phyloP scores from a whole-genome alignment of 2,888 invertebrate species.

The Ophioninae sp. region DNA sequence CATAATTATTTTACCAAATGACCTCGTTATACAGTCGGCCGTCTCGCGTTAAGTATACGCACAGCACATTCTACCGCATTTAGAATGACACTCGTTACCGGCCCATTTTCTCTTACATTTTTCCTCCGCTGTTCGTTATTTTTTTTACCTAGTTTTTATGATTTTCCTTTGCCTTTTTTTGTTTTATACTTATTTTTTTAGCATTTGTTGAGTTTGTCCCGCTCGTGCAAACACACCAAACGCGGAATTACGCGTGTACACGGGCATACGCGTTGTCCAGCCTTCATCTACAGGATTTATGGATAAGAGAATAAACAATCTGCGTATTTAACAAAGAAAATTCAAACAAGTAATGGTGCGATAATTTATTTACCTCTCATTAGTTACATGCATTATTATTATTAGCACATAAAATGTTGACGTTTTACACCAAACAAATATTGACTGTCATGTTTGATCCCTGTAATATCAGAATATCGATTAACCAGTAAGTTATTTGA shows the following conservation, averaged over 20 bases:
- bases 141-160: neutral
- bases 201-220: neutral
- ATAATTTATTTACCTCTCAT: neutral
- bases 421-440: no score
- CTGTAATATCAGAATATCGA: no score
- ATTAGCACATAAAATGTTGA: neutral
- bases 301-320: neutral
- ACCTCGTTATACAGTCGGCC: conserved; percentile 44
- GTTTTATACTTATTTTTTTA: conserved; percentile 23
- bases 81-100: conserved; percentile 36
- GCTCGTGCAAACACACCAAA: neutral
- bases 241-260: neutral
- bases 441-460: no score
- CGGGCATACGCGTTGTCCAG: neutral
- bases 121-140: conserved; percentile 38
- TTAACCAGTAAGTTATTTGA: no score
- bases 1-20: conserved; percentile 53
- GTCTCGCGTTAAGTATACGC: conserved; percentile 28
- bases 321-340: neutral
- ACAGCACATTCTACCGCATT: conserved; percentile 30
- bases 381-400: no score
- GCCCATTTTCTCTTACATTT: conserved; percentile 32
- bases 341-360: neutral
- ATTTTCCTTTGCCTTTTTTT: neutral
- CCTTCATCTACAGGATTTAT: conserved; percentile 23